Percentiles rank a stretch among this genome's conserved stretches.
These are phyloP conservation scores for Molanna angustata DNA, from an alignment of 2,888 invertebrate species.

Conservation along the genomic window DNA sequence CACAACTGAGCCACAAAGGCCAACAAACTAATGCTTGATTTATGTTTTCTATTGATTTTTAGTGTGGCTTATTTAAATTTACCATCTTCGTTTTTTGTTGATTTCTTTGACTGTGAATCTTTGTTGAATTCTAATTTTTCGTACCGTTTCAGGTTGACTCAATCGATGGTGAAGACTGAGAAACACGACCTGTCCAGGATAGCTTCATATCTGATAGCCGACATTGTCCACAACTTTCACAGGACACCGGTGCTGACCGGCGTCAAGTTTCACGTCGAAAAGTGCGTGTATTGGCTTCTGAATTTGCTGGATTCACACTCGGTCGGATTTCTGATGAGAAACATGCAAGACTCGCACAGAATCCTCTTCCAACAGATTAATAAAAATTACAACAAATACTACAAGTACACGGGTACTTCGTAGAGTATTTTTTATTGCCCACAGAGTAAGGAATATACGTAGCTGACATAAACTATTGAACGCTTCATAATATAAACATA, in stretches of 20 bases:
- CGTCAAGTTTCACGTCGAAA: slow-evolving; percentile 48
- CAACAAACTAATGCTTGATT: too few species aligned
- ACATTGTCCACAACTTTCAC: slow-evolving; percentile 45
- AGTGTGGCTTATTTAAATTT: too few species aligned
- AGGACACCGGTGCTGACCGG: slow-evolving; percentile 41
- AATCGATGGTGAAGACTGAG: slow-evolving; percentile 46
- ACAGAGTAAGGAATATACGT: too few species aligned
- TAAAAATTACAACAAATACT: slow-evolving; percentile 49
- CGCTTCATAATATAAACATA: too few species aligned
- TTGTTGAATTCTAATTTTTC: too few species aligned
- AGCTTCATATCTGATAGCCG: slow-evolving; percentile 48
- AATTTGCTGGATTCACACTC: slow-evolving; percentile 46
- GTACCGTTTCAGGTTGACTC: slow-evolving; percentile 22
- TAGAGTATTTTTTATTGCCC: too few species aligned
- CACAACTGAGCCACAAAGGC: too few species aligned
- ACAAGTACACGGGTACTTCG: slow-evolving; percentile 52
- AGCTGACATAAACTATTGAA: too few species aligned
- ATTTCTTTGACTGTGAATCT: too few species aligned
- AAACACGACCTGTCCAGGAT: slow-evolving; percentile 48
- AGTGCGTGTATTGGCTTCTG: slow-evolving; percentile 44
- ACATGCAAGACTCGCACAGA: slow-evolving; percentile 45
- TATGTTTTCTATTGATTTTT: too few species aligned
- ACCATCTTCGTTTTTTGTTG: too few species aligned
- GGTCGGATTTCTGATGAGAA: slow-evolving; percentile 46
- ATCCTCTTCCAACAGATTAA: slow-evolving; percentile 48